A percentile compares a stretch with the other conserved stretches of the same genome.
Conservation (phyloP, 2,888 invertebrate species). For the Monochamus alternatus region DNA sequence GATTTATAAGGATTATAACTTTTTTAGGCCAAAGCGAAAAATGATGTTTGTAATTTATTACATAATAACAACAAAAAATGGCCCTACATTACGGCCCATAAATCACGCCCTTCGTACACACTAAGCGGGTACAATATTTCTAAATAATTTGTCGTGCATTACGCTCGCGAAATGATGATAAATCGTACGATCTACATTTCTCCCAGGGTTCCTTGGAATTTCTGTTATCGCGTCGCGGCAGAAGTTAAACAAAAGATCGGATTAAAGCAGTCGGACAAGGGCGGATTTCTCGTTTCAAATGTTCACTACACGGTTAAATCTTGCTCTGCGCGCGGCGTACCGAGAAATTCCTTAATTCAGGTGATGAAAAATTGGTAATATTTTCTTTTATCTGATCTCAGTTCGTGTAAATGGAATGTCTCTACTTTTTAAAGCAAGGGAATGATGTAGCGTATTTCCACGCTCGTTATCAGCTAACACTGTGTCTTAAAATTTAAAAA, state of each 20-base stretch:
- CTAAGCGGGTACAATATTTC: conserved; percentile 8
- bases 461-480: no score
- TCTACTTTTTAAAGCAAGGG: no score
- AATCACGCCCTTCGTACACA: not conserved
- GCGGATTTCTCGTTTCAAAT: no score
- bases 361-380: no score
- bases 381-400: no score
- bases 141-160: conserved; percentile 3
- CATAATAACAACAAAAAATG: not conserved
- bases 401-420: no score
- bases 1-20: not conserved
- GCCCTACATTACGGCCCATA: not conserved
- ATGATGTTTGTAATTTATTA: not conserved
- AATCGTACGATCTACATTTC: conserved; percentile 4
- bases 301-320: no score
- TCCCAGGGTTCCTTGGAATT: not conserved
- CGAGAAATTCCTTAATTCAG: no score
- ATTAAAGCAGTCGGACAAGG: not conserved
- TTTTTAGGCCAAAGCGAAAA: not conserved
- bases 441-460: no score
- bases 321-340: no score
- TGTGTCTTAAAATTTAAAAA: no score
- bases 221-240: not conserved
- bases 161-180: not conserved
- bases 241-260: not conserved